A percentile compares a stretch with the other conserved stretches of the same genome.
phyloP scores from a whole-genome alignment of 1,140 invertebrate species.

The Aradophagus sp. region DNA sequence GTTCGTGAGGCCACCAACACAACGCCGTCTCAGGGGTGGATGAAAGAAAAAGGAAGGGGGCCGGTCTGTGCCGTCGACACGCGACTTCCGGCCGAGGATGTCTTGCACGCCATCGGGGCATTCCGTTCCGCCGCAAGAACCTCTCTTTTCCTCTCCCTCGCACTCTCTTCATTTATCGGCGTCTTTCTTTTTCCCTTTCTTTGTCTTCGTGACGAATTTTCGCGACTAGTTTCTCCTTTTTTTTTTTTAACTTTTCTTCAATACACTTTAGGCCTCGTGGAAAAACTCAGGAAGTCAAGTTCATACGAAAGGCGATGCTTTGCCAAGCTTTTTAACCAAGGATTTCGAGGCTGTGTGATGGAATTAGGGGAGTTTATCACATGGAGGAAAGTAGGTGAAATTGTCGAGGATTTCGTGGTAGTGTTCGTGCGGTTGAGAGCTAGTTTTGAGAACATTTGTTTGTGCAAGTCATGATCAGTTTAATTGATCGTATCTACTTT shows the following conservation, averaged over 20 bases:
- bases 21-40: conserved; percentile 18
- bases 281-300: conserved; percentile 41
- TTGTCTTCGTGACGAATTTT: conserved; percentile 22
- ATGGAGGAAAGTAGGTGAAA: too few species aligned
- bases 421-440: too few species aligned
- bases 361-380: too few species aligned
- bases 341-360: neutral
- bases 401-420: too few species aligned
- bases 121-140: conserved; percentile 38
- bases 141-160: conserved; percentile 19
- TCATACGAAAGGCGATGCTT: conserved; percentile 20
- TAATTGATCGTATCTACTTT: too few species aligned
- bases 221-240: neutral
- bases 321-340: too few species aligned
- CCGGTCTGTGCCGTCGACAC: conserved; percentile 67
- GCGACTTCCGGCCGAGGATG: conserved; percentile 71
- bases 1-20: conserved; percentile 22
- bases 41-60: conserved; percentile 53
- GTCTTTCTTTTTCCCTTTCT: conserved; percentile 5
- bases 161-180: conserved; percentile 7
- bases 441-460: too few species aligned
- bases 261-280: conserved; percentile 10
- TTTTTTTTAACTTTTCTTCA: too few species aligned
- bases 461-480: too few species aligned
- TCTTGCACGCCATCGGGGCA: conserved; percentile 64